Evolutionary conservation across 1,140 invertebrate species (phyloP).

Genomic region (Helicorthomorpha holstii): DNA sequence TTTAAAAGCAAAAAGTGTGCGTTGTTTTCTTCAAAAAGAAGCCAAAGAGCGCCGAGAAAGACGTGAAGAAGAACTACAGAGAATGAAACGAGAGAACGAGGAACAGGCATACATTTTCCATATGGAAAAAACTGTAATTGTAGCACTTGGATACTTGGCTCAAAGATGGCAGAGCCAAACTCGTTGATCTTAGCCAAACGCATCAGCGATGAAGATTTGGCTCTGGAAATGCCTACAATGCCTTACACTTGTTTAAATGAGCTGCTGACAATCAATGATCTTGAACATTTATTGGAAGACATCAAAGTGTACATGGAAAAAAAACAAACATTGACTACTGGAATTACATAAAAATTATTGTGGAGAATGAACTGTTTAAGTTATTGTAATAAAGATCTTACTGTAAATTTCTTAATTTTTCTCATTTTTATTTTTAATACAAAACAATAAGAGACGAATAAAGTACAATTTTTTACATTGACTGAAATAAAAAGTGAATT

Average conservation of each 20-base stretch:
- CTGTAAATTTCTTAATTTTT: too few species aligned
- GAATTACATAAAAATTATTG: conserved; percentile 92
- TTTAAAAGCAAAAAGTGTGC: too few species aligned
- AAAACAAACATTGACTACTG: conserved; percentile 84
- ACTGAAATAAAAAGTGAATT: too few species aligned
- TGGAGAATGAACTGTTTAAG: conserved; percentile 85
- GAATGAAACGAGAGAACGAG: not conserved
- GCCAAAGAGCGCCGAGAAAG: too few species aligned
- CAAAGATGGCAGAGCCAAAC: conserved; percentile 84
- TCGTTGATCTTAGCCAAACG: conserved; percentile 96
- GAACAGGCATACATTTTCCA: not conserved
- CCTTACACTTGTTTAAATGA: conserved; percentile 92
- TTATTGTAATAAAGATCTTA: conserved; percentile 40
- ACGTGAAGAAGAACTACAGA: not conserved
- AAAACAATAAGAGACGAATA: too few species aligned
- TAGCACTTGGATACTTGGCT: not conserved
- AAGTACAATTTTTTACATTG: too few species aligned
- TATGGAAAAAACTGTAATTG: not conserved
- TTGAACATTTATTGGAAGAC: conserved; percentile 95
- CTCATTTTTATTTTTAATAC: too few species aligned
- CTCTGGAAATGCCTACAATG: conserved; percentile 87
- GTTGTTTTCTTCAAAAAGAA: too few species aligned
- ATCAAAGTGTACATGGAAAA: conserved; percentile 57
- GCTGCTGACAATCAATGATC: conserved; percentile 59
- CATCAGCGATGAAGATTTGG: conserved; percentile 78